phyloP scores from a whole-genome alignment of 2,888 invertebrate genomes.

The Morpho achilles region DNA sequence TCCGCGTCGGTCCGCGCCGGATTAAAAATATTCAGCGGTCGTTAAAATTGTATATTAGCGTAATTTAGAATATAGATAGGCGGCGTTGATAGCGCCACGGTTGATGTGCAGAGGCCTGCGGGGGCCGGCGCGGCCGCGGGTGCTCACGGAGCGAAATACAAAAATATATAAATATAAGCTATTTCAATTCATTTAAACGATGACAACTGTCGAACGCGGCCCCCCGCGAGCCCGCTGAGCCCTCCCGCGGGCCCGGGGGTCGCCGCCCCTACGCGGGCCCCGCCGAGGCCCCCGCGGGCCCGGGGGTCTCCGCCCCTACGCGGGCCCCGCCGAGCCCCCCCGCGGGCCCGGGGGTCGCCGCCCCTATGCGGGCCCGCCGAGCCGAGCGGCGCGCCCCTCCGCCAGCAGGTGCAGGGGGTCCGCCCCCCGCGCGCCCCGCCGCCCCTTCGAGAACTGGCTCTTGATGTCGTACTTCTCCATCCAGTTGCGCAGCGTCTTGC shows the following conservation, averaged over 20 bases:
- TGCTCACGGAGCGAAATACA: too few species aligned
- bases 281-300: background rate
- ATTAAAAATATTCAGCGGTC: too few species aligned
- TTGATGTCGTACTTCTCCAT: conserved; percentile 79
- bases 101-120: too few species aligned
- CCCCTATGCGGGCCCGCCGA: background rate
- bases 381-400: background rate
- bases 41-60: too few species aligned
- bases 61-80: too few species aligned
- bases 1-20: too few species aligned
- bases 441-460: conserved; percentile 73
- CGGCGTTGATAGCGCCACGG: too few species aligned
- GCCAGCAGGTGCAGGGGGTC: conserved; percentile 48
- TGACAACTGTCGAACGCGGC: too few species aligned
- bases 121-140: too few species aligned
- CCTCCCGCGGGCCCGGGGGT: background rate
- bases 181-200: too few species aligned
- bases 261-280: background rate
- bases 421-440: conserved; percentile 61
- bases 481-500: conserved; percentile 78
- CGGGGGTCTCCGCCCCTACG: background rate
- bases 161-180: too few species aligned
- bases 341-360: background rate
- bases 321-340: background rate
- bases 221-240: background rate